These are phyloP conservation scores for Oceanodroma leucorhoa DNA, from an alignment of 2,797 vertebrate genomes.

Conservation along the genomic window DNA sequence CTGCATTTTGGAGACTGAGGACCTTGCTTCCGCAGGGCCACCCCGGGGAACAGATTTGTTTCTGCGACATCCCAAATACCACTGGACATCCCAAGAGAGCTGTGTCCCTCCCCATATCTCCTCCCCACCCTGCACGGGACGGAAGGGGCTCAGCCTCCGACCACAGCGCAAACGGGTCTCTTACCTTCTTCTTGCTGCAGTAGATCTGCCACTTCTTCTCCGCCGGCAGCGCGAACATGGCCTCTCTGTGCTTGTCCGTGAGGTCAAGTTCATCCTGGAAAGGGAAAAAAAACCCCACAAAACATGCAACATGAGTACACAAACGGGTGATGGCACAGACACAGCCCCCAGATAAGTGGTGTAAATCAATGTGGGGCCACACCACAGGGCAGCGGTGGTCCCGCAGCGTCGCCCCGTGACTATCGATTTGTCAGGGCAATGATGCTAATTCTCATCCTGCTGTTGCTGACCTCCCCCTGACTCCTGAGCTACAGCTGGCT, in stretches of 20 bases:
- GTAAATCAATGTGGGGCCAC: not conserved
- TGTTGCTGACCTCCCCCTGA: not conserved
- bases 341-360: not conserved
- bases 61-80: not conserved
- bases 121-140: not conserved
- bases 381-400: fast-evolving
- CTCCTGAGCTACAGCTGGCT: not conserved
- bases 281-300: not conserved
- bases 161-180: fast-evolving
- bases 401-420: fast-evolving
- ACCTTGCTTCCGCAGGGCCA: not conserved
- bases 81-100: not conserved
- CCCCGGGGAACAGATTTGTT: not conserved
- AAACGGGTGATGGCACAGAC: not conserved
- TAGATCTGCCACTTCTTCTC: constrained; percentile 98
- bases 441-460: not conserved
- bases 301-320: not conserved
- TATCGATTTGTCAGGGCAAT: not conserved
- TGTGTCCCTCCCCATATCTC: not conserved
- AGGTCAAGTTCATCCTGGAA: constrained; percentile 93
- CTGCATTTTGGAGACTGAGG: not conserved
- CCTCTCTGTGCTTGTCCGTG: constrained; percentile 88
- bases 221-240: constrained; percentile 91
- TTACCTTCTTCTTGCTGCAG: constrained; percentile 94
- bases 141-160: not conserved